Percentiles rank a stretch among this genome's conserved stretches.
phyloP scores from a whole-genome alignment of 30 jellyfish, hydroid and myxozoan species.

The Aurelia aurita region DNA sequence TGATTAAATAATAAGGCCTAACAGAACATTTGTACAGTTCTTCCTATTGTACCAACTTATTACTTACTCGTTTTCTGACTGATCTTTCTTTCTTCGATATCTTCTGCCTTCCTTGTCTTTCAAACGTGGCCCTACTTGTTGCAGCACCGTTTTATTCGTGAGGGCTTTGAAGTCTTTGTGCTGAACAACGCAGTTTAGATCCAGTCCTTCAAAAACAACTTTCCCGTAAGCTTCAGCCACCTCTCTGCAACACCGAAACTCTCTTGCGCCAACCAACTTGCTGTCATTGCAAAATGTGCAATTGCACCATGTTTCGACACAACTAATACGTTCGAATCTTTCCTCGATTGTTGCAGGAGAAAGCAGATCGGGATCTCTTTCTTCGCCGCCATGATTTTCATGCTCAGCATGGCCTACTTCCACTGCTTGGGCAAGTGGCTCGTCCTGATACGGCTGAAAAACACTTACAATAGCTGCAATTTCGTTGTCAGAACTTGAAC shows the following conservation, averaged over 20 bases:
- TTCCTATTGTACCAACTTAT: too few relatives aligned
- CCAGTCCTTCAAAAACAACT: conserved; percentile 11
- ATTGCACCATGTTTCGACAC: neutral
- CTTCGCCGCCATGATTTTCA: neutral
- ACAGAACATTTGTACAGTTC: too few relatives aligned
- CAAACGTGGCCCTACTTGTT: conserved; percentile 1
- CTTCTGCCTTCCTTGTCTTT: conserved; percentile 13
- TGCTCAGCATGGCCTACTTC: neutral
- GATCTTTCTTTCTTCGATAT: neutral
- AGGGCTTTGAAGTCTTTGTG: conserved; percentile 23
- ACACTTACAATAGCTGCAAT: conserved; percentile 3
- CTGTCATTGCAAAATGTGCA: neutral
- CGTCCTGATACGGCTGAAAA: conserved; percentile 12
- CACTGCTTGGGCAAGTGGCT: neutral
- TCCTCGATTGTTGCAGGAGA: neutral
- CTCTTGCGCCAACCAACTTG: conserved; percentile 1
- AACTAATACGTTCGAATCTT: neutral
- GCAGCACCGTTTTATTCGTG: neutral
- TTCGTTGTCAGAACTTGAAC: too few relatives aligned
- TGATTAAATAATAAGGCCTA: neutral
- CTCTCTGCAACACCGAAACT: conserved; percentile 24
- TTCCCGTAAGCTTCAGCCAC: conserved; percentile 23
- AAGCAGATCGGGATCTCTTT: neutral
- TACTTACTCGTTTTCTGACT: conserved; percentile 27
- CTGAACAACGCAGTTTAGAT: conserved; percentile 11